Evolutionary conservation across 2,797 vertebrate genomes (phyloP).

Genomic region (Cercopithecus mitis): DNA sequence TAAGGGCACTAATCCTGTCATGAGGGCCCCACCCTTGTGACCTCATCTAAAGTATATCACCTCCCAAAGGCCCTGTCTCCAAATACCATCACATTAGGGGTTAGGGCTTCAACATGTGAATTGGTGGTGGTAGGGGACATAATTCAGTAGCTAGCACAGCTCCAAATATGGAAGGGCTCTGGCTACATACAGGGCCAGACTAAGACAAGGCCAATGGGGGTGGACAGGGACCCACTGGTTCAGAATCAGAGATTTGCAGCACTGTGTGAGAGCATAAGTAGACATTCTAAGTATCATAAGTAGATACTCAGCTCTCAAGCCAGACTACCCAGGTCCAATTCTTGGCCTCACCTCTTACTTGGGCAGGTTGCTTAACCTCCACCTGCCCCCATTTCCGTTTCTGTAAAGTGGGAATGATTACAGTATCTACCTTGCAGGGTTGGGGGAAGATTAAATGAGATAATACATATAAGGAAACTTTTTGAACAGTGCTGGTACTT

Average conservation of each 20-base stretch:
- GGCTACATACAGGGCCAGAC: not conserved
- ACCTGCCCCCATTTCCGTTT: not conserved
- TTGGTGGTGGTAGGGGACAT: not conserved
- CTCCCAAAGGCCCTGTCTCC: not conserved
- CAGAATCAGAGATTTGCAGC: not conserved
- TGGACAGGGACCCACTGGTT: not conserved
- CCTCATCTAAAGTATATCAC: not conserved
- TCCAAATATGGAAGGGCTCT: not conserved
- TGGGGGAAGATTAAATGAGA: not conserved
- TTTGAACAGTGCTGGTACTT: not conserved
- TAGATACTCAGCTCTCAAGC: not conserved
- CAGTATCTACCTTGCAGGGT: not conserved
- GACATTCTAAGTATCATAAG: no score
- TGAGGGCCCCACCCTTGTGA: not conserved
- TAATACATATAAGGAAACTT: not conserved
- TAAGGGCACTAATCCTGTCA: not conserved
- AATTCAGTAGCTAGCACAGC: not conserved
- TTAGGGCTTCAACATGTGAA: not conserved
- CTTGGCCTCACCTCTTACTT: not conserved
- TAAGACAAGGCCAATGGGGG: not conserved
- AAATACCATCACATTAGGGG: not conserved
- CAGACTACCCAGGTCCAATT: not conserved
- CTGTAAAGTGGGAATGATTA: not conserved
- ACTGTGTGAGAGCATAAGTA: not conserved
- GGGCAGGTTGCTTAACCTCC: not conserved